phyloP scores from a whole-genome alignment of 2,797 vertebrate genomes.

The Peromyscus nudipes region DNA sequence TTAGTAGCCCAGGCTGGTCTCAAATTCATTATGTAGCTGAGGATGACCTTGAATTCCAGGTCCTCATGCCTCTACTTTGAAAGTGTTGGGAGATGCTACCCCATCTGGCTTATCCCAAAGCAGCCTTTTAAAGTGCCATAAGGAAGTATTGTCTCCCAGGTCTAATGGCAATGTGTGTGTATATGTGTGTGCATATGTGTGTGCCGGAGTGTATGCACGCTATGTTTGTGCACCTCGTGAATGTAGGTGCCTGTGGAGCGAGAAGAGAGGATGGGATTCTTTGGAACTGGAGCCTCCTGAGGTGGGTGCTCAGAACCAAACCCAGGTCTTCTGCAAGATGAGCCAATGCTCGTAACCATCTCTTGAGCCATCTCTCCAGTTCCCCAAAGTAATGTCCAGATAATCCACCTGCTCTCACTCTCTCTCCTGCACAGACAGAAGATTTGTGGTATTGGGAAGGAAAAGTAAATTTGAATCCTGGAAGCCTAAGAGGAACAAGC shows the following conservation, averaged over 20 bases:
- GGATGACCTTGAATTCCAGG: background rate
- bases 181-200: background rate
- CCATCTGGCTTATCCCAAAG: background rate
- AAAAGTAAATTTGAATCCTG: background rate
- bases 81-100: background rate
- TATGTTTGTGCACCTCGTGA: background rate
- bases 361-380: background rate
- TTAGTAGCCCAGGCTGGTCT: background rate
- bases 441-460: background rate
- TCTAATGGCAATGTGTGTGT: background rate
- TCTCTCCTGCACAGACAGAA: background rate
- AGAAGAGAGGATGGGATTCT: background rate
- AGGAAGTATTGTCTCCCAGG: background rate
- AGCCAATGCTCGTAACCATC: background rate
- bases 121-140: background rate
- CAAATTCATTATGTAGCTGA: background rate
- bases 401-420: background rate
- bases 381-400: background rate
- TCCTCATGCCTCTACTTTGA: background rate
- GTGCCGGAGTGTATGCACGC: background rate
- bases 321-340: background rate
- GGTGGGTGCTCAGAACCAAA: background rate
- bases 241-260: background rate
- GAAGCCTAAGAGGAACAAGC: background rate
- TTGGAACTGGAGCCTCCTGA: background rate